Conservation (phyloP, 2,113 vertebrate genomes). For the Amphilophus citrinellus region DNA sequence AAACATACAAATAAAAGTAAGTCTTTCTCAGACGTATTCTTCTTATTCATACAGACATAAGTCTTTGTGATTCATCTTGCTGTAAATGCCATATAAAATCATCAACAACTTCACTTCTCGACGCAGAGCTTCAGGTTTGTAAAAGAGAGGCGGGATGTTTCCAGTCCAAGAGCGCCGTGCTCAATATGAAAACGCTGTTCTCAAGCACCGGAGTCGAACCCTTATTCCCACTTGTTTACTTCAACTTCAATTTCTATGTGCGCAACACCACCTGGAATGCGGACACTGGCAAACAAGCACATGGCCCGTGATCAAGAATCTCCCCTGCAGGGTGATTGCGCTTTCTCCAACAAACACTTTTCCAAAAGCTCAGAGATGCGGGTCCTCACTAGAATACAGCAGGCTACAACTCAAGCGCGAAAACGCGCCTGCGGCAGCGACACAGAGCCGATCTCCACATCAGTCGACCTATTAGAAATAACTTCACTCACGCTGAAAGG, state of each 20-base stretch:
- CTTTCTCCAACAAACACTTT: constrained; percentile 21
- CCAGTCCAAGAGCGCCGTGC: background rate
- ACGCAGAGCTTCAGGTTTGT: background rate
- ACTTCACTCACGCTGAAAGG: constrained; percentile 51
- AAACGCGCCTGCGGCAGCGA: constrained; percentile 62
- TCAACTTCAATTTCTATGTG: constrained; percentile 75
- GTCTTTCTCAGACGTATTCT: background rate
- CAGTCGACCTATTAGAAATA: constrained; percentile 40
- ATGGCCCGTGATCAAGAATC: constrained; percentile 34
- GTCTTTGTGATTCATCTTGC: background rate
- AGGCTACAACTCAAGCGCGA: constrained; percentile 18
- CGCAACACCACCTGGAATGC: constrained; percentile 81
- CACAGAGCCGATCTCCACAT: constrained; percentile 18
- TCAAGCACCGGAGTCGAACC: constrained; percentile 19
- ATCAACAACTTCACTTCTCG: constrained; percentile 13
- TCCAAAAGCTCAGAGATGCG: background rate
- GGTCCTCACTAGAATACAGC: background rate
- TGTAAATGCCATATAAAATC: background rate
- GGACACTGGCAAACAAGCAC: constrained; percentile 67
- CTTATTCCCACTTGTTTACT: constrained; percentile 69
- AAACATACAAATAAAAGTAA: background rate
- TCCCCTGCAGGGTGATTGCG: background rate
- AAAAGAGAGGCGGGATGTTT: constrained; percentile 15
- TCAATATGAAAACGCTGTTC: constrained; percentile 10
- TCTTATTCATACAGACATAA: too few species aligned